These are phyloP conservation scores for Cephalopterus ornatus DNA, from an alignment of 2,113 vertebrate species.

Conservation along the genomic window DNA sequence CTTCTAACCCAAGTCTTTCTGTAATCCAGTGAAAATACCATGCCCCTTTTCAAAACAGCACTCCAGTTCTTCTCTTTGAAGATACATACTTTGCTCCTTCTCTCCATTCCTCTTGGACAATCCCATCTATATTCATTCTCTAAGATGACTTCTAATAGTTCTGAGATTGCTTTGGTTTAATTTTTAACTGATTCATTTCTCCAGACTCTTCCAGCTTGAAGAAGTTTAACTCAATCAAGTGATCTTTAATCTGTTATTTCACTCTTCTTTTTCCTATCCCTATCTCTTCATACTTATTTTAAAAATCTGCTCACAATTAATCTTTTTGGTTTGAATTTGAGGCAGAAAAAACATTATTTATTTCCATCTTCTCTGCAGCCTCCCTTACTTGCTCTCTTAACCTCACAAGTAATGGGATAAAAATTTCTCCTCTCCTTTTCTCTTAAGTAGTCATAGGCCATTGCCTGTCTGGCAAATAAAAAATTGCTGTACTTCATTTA, in stretches of 20 bases:
- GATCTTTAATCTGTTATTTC: not conserved
- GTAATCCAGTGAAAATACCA: not conserved
- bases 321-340: not conserved
- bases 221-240: not conserved
- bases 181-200: not conserved
- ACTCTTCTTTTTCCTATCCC: not conserved
- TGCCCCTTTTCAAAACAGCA: not conserved
- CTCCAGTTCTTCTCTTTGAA: not conserved
- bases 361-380: not conserved
- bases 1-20: not conserved
- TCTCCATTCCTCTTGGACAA: not conserved
- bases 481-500: not conserved
- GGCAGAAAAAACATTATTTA: not conserved
- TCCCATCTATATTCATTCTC: not conserved
- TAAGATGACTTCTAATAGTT: not conserved
- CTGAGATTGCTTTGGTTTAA: not conserved
- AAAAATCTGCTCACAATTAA: not conserved
- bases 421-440: not conserved
- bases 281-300: not conserved
- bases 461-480: slow-evolving; percentile 10
- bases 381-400: not conserved
- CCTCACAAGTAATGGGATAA: not conserved
- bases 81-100: not conserved
- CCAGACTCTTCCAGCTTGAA: not conserved
- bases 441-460: not conserved